Evolutionary conservation across 1,140 invertebrate species (phyloP).

Genomic region (Orius insidiosus): DNA sequence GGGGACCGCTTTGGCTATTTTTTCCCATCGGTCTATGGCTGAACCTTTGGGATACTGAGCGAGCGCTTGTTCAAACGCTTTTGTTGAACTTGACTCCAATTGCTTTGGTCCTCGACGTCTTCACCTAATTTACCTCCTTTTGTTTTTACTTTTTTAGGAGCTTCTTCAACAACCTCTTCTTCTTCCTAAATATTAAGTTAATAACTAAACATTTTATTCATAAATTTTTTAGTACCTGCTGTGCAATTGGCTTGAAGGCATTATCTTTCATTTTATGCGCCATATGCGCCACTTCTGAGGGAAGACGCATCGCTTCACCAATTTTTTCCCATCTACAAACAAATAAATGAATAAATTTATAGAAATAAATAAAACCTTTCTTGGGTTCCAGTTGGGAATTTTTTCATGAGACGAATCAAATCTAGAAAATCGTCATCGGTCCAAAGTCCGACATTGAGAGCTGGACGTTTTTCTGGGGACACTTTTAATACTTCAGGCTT

Average conservation of each 20-base stretch:
- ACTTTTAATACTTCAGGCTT: neutral
- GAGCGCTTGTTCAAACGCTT: conserved; percentile 70
- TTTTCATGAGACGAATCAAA: conserved; percentile 69
- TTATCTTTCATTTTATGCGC: conserved; percentile 63
- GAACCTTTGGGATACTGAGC: conserved; percentile 68
- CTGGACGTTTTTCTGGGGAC: conserved; percentile 15
- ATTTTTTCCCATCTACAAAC: conserved; percentile 82
- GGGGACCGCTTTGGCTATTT: conserved; percentile 70
- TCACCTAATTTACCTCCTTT: conserved; percentile 40
- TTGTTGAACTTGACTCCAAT: conserved; percentile 80
- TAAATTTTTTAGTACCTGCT: conserved; percentile 22
- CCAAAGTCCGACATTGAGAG: conserved; percentile 60
- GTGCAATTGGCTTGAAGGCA: conserved; percentile 34
- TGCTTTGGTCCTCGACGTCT: conserved; percentile 22
- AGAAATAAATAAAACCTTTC: conserved; percentile 29
- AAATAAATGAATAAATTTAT: too few relatives aligned
- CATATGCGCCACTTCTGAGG: conserved; percentile 47
- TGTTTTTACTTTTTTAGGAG: conserved; percentile 39
- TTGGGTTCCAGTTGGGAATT: conserved; percentile 65
- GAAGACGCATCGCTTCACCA: conserved; percentile 50
- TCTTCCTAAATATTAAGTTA: conserved; percentile 15
- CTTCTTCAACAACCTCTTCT: conserved; percentile 18
- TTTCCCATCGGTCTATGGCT: conserved; percentile 74
- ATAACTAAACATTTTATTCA: too few relatives aligned
- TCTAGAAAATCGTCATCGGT: conserved; percentile 79